phyloP scores from a whole-genome alignment of 2,113 vertebrate species.

The Epinephelus cyanopodus region DNA sequence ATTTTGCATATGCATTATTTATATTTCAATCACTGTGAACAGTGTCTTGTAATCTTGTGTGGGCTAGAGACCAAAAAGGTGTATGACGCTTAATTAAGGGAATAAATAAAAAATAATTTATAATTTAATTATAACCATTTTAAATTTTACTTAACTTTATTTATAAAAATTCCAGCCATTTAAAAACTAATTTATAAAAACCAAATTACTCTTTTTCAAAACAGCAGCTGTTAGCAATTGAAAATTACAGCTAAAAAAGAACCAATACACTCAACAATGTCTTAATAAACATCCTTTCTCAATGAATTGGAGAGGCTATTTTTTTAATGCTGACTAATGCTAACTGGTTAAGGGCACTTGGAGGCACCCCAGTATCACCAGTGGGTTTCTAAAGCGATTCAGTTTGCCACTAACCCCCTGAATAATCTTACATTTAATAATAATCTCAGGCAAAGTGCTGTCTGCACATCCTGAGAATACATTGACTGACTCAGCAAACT shows the following conservation, averaged over 20 bases:
- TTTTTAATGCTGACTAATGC: conserved; percentile 22
- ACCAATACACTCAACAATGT: conserved; percentile 16
- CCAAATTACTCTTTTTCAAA: background rate
- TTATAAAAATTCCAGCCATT: conserved; percentile 15
- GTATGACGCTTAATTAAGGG: background rate
- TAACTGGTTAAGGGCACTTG: conserved; percentile 58
- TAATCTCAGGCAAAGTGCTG: conserved; percentile 4
- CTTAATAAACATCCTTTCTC: conserved; percentile 23
- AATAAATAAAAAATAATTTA: background rate
- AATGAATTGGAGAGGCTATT: background rate
- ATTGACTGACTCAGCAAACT: background rate
- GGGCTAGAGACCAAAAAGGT: conserved; percentile 5
- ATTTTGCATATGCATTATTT: background rate
- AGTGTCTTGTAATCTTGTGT: background rate
- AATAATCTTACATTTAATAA: conserved; percentile 20
- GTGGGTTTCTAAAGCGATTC: conserved; percentile 16
- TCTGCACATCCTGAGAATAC: background rate
- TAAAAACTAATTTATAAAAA: conserved; percentile 34
- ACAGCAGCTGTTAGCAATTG: conserved; percentile 15
- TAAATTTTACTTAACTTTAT: conserved; percentile 3
- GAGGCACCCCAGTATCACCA: conserved; percentile 35
- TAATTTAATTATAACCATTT: conserved; percentile 11
- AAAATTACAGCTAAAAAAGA: conserved; percentile 29
- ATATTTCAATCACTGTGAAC: background rate
- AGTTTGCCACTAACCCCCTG: conserved; percentile 13